A percentile compares a stretch with the other conserved stretches of the same genome.
Evolutionary conservation across 1,140 invertebrate species (phyloP).

Genomic region (Drosophila tani): DNA sequence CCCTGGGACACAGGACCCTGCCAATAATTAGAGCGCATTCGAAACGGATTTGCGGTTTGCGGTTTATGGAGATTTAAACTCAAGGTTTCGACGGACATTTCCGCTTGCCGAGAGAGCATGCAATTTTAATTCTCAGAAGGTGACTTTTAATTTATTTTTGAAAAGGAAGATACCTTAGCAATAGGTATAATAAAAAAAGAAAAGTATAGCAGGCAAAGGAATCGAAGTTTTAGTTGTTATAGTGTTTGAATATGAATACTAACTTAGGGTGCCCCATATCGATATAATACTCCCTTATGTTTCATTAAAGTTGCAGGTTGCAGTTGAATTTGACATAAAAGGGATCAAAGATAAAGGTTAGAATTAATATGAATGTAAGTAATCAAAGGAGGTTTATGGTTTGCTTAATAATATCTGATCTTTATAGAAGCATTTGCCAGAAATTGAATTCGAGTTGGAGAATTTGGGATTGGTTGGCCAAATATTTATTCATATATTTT

Average conservation of each 20-base stretch:
- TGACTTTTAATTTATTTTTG: not conserved
- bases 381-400: not conserved
- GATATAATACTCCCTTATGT: slow-evolving; percentile 16
- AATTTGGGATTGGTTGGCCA: no score
- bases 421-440: not conserved
- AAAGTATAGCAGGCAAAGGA: not conserved
- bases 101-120: not conserved
- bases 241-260: slow-evolving; percentile 8
- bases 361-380: not conserved
- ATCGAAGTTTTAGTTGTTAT: not conserved
- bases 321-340: slow-evolving; percentile 18
- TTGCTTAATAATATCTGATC: not conserved
- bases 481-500: no score
- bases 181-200: not conserved
- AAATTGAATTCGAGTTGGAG: not conserved
- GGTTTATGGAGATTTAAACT: slow-evolving; percentile 6
- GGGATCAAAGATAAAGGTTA: slow-evolving; percentile 2
- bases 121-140: slow-evolving; percentile 11
- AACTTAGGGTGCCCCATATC: slow-evolving; percentile 10
- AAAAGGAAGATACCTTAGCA: not conserved
- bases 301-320: slow-evolving; percentile 14
- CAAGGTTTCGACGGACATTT: slow-evolving; percentile 25
- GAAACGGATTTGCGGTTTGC: slow-evolving; percentile 66
- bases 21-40: slow-evolving; percentile 74
- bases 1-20: not conserved